Evolutionary conservation across 2,888 invertebrate species (phyloP).

Genomic region (Ariolimax columbianus): DNA sequence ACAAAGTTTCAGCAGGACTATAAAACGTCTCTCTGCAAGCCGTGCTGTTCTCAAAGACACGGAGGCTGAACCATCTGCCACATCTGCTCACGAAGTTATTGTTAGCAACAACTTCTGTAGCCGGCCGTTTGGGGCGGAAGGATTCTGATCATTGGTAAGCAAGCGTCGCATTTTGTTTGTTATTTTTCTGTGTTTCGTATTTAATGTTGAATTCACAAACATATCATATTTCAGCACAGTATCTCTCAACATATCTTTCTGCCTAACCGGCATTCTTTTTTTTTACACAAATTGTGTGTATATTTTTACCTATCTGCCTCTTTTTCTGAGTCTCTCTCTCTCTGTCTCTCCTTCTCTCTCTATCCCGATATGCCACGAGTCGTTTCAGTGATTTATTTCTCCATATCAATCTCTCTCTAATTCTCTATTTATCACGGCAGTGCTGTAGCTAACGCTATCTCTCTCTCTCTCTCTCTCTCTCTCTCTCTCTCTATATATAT

Average conservation of each 20-base stretch:
- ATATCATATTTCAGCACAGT: no score
- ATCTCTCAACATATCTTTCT: no score
- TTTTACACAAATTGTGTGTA: neutral
- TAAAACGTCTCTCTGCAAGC: no score
- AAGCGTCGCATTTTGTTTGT: neutral
- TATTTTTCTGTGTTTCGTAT: neutral
- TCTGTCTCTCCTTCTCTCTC: neutral
- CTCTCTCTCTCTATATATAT: neutral
- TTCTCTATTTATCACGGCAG: no score
- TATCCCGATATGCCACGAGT: neutral
- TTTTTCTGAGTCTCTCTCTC: neutral
- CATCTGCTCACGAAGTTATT: neutral
- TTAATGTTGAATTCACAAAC: no score
- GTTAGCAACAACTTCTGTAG: neutral
- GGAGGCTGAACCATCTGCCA: no score
- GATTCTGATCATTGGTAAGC: conserved; percentile 1
- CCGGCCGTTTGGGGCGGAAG: neutral
- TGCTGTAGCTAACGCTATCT: no score
- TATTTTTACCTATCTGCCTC: neutral
- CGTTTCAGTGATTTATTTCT: neutral
- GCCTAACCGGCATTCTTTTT: no score
- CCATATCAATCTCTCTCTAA: neutral
- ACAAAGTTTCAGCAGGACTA: no score
- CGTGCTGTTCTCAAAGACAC: no score
- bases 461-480: neutral